Evolutionary conservation across 2,888 invertebrate species (phyloP).

Genomic region (Erpobdella octoculata): DNA sequence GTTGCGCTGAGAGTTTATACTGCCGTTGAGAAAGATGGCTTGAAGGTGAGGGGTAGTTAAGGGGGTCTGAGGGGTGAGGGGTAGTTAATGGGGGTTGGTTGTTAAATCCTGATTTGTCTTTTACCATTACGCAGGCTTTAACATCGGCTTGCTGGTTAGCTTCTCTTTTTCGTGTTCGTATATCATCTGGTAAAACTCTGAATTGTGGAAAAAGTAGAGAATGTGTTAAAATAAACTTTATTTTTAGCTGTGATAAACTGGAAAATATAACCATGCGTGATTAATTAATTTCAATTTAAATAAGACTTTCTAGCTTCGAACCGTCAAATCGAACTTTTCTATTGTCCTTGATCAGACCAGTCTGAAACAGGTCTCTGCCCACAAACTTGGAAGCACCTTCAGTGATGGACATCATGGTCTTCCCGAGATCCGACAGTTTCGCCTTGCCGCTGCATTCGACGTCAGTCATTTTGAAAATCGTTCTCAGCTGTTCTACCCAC

Average conservation of each 20-base stretch:
- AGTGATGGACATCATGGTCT: conserved; percentile 1
- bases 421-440: conserved; percentile 9
- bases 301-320: not conserved
- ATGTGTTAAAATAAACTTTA: not conserved
- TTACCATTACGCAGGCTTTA: not conserved
- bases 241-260: not conserved
- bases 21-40: too few relatives aligned
- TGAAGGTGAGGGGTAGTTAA: too few relatives aligned
- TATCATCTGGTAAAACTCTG: conserved; percentile 17
- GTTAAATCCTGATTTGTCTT: too few relatives aligned
- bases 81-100: too few relatives aligned
- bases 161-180: conserved; percentile 13
- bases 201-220: too few relatives aligned
- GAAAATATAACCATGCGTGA: not conserved
- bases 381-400: not conserved
- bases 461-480: conserved; percentile 17
- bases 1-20: too few relatives aligned
- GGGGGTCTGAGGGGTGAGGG: too few relatives aligned
- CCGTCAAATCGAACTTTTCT: not conserved
- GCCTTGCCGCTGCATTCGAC: not conserved
- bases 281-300: not conserved
- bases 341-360: not conserved
- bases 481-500: conserved; percentile 21
- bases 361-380: not conserved
- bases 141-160: not conserved